phyloP scores from a whole-genome alignment of 2,888 invertebrate species.

The Lutraria lutraria region DNA sequence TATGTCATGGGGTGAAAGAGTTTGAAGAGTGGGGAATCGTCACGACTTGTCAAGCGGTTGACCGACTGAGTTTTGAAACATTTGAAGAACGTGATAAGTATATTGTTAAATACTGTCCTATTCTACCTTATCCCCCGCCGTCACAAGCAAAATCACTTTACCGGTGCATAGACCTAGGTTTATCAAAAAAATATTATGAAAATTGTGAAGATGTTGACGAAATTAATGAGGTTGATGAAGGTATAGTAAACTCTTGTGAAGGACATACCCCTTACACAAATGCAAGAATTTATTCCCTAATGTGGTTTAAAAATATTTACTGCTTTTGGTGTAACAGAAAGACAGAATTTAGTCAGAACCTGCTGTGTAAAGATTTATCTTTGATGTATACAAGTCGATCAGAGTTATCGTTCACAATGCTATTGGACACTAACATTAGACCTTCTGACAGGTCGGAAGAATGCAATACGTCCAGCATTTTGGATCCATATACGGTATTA shows the following conservation, averaged over 20 bases:
- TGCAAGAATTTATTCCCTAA: neutral
- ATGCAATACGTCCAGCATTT: neutral
- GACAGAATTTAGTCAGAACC: neutral
- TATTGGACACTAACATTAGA: neutral
- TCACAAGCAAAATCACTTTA: neutral
- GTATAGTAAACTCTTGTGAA: neutral
- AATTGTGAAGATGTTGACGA: neutral
- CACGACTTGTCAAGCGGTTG: neutral
- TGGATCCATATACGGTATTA: neutral
- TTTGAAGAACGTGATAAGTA: slow-evolving; percentile 5
- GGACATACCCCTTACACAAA: neutral
- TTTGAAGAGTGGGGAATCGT: neutral
- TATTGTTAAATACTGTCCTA: neutral
- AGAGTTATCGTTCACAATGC: neutral
- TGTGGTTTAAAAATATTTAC: neutral
- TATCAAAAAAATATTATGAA: neutral
- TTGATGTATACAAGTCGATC: too few relatives aligned
- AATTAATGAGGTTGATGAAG: neutral
- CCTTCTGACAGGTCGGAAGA: neutral
- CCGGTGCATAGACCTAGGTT: neutral
- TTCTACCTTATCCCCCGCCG: neutral
- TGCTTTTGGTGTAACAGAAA: neutral
- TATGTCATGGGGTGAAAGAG: neutral
- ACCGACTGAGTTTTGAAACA: neutral
- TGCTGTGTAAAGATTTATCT: neutral